Evolutionary conservation across 2,888 invertebrate species (phyloP), one percentile per base, ranked within the genome.

Genomic region (Drosophila meridionalis): DNA sequence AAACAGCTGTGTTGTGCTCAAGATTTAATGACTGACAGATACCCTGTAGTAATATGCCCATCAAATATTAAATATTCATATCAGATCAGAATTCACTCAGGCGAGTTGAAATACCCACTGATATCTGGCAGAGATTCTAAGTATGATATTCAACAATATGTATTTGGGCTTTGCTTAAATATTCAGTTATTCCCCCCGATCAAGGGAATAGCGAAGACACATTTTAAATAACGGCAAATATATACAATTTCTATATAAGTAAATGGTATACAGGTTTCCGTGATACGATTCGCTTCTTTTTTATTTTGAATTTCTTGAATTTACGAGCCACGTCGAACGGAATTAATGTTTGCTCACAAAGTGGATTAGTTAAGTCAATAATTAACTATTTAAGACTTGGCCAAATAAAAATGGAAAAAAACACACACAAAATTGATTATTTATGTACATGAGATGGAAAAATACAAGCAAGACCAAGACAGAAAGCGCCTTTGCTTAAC

Each of bases 301-400:
- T 9, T 38, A 3, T 11, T 65, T 56, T 47, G 12, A 11, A 20
- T 34, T 20, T 40, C 38, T 58, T n/a, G 28, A 58, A 58, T 71
- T 67, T 65, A 70, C 61, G 66, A 53, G 47, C 40, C 12, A 69
- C 73, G 45, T 67, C 55, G 62, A 14, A 26, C 60, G 45, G 50
- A 73, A 73, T 61, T 71, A 58, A 58, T 38, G 64, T 65, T 76
- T 68, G 66, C 61, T n/a, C 52, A 52, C 67, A 65, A 65, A 62
- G 59, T 68, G 62, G 71, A 80, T 76, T 77, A 77, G 74, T 74
- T 74, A 65, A 70, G 57, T 75, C 75, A 73, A 80, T 78, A 78
- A 74, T 68, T 78, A 78, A 70, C 70, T 63, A 74, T 70, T 65
- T 78, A 59, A 61, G 67, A 69, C 30, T 56, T 62, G 48, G 78